Evolutionary conservation across 2,797 vertebrate genomes (phyloP).

Genomic region (Chelon labrosus): DNA sequence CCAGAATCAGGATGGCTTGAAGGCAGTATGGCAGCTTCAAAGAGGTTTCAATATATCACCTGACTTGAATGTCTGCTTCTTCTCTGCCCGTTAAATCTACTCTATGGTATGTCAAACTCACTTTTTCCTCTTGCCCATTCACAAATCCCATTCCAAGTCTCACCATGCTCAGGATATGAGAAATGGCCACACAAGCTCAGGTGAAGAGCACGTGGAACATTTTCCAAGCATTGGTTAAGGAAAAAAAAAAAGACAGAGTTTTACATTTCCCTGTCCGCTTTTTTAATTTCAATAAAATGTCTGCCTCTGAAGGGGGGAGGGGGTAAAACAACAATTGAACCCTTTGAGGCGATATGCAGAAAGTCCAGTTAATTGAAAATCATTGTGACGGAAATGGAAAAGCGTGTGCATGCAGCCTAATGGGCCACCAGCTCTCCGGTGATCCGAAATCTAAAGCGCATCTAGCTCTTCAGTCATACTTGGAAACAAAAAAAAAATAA

Average conservation of each 20-base stretch:
- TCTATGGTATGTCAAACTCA: slow-evolving; percentile 12
- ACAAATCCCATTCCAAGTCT: slow-evolving; percentile 14
- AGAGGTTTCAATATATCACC: slow-evolving; percentile 9
- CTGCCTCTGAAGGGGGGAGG: neutral
- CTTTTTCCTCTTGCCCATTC: slow-evolving; percentile 32
- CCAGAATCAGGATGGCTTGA: slow-evolving; percentile 1
- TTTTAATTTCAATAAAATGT: slow-evolving; percentile 18
- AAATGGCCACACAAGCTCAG: neutral
- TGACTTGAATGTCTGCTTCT: slow-evolving; percentile 17
- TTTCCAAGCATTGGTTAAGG: neutral
- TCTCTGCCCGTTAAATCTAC: slow-evolving; percentile 22
- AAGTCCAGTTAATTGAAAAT: slow-evolving; percentile 36
- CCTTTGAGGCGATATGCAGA: slow-evolving; percentile 6
- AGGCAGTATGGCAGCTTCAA: neutral
- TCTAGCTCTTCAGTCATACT: slow-evolving; percentile 9
- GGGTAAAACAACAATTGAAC: slow-evolving; percentile 4
- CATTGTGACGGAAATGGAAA: slow-evolving; percentile 27
- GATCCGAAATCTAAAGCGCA: neutral
- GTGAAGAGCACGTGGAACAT: slow-evolving; percentile 12
- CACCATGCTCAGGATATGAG: slow-evolving; percentile 17
- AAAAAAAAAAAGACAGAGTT: neutral
- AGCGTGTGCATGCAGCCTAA: slow-evolving; percentile 6
- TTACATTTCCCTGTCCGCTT: neutral
- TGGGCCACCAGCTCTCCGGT: neutral
- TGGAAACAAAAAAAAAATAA: neutral